These are phyloP conservation scores for Chorisops tibialis DNA, from an alignment of 2,888 invertebrate species.

Conservation along the genomic window DNA sequence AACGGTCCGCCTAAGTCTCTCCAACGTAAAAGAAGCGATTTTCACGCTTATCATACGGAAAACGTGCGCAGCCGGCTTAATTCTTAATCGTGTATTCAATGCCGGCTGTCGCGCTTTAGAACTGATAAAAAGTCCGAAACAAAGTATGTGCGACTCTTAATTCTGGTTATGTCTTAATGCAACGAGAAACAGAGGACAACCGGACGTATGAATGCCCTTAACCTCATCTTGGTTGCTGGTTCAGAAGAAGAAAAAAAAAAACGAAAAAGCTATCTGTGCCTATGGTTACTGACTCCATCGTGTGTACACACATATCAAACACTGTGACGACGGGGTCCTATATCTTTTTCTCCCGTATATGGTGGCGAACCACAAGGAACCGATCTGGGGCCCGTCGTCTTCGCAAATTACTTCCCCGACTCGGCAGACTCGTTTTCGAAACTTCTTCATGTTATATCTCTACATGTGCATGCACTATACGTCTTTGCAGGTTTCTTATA, in stretches of 20 bases:
- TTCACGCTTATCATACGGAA: too few relatives aligned
- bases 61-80: too few relatives aligned
- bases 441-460: slow-evolving; percentile 2
- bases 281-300: slow-evolving; percentile 3
- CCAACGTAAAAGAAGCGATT: too few relatives aligned
- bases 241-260: too few relatives aligned
- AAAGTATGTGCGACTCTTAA: too few relatives aligned
- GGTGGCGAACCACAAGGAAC: slow-evolving; percentile 5
- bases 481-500: background rate
- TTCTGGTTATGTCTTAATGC: too few relatives aligned
- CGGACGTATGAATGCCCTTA: slow-evolving; percentile 6
- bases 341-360: background rate
- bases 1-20: too few relatives aligned
- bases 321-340: background rate
- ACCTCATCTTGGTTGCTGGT: slow-evolving; percentile 2
- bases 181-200: too few relatives aligned
- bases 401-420: slow-evolving; percentile 8
- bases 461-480: slow-evolving; percentile 9
- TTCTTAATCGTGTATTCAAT: too few relatives aligned
- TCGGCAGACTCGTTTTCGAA: slow-evolving; percentile 13
- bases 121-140: too few relatives aligned
- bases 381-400: slow-evolving; percentile 10
- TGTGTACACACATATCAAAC: background rate
- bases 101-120: too few relatives aligned
- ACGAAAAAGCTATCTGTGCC: background rate